A percentile compares a stretch with the other conserved stretches of the same genome.
Conservation (phyloP, 2,113 vertebrate genomes). For the Alectura lathami region DNA sequence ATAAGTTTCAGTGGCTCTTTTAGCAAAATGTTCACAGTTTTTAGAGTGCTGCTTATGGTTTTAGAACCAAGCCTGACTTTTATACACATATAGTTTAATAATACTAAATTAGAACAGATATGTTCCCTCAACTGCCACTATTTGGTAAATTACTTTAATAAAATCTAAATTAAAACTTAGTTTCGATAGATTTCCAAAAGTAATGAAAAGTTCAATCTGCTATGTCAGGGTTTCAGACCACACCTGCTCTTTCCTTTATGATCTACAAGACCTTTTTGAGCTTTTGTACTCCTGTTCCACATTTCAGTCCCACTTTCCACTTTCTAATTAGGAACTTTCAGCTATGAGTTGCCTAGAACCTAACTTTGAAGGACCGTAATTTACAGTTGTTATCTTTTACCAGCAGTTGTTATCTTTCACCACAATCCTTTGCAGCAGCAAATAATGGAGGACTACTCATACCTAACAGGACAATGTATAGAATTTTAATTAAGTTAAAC, state of each 20-base stretch:
- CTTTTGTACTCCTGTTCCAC: not conserved
- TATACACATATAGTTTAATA: not conserved
- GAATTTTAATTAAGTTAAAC: not conserved
- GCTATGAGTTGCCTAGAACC: not conserved
- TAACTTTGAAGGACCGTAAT: not conserved
- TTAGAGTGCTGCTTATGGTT: not conserved
- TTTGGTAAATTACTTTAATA: conserved; percentile 3
- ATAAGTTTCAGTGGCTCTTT: not conserved
- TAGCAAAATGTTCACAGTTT: not conserved
- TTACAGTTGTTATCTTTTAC: not conserved
- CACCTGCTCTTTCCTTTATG: not conserved
- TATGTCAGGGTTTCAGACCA: not conserved
- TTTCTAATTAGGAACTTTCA: not conserved
- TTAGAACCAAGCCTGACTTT: not conserved
- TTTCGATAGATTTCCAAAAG: not conserved
- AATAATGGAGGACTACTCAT: not conserved
- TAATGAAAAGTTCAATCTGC: not conserved
- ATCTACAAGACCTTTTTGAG: not conserved
- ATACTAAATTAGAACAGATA: not conserved
- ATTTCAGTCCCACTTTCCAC: too few species aligned
- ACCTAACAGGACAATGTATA: not conserved
- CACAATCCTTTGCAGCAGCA: accelerated
- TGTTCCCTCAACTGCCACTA: not conserved
- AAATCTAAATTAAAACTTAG: not conserved
- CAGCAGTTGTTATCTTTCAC: not conserved